phyloP scores from a whole-genome alignment of 2,888 invertebrate genomes.

The Chymomyza caudatula region DNA sequence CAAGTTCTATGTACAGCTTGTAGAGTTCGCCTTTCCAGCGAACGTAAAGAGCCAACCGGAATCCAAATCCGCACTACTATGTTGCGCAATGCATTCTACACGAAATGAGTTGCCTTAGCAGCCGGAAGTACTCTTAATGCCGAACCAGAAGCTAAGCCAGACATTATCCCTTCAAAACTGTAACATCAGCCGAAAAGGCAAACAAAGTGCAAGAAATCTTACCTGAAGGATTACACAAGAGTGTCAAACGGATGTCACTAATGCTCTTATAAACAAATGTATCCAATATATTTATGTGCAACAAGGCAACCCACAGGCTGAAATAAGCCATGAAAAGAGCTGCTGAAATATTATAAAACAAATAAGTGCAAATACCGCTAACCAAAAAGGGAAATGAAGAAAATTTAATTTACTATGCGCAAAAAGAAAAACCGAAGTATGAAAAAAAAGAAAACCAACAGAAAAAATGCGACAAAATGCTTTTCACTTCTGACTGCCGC shows the following conservation, averaged over 20 bases:
- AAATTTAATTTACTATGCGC: conserved; percentile 34
- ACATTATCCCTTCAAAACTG: not conserved
- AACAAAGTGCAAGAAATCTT: conserved; percentile 45
- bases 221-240: conserved; percentile 44
- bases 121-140: not conserved
- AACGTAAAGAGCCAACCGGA: too few relatives aligned
- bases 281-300: conserved; percentile 9
- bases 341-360: conserved; percentile 2
- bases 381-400: conserved; percentile 5
- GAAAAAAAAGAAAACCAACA: not conserved
- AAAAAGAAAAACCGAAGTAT: not conserved
- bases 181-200: conserved; percentile 11
- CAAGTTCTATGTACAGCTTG: too few relatives aligned
- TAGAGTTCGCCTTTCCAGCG: too few relatives aligned
- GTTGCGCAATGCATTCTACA: not conserved
- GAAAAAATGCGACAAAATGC: conserved; percentile 11
- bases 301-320: not conserved
- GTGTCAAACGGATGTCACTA: conserved; percentile 1
- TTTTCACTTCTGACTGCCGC: conserved; percentile 17
- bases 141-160: conserved; percentile 15
- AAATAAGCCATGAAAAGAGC: not conserved
- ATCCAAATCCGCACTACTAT: not conserved
- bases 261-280: not conserved
- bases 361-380: conserved; percentile 21
- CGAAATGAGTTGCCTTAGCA: not conserved